Evolutionary conservation across 2,113 vertebrate species (phyloP).

Genomic region (Neolamprologus fasciatus): DNA sequence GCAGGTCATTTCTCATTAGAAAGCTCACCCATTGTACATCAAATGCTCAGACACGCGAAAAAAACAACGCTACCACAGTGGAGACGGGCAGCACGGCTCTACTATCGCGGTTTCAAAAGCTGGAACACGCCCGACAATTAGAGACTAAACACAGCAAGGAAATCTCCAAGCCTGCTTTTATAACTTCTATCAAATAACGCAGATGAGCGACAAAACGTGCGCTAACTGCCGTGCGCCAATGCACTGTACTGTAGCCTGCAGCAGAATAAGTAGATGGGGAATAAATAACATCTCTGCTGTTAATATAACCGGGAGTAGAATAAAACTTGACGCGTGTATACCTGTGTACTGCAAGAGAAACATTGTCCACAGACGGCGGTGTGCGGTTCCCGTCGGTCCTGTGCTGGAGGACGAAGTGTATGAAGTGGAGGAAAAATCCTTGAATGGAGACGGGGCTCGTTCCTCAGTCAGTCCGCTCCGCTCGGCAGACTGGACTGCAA

Average conservation of each 20-base stretch:
- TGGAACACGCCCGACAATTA: conserved; percentile 28
- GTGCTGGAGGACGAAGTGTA: conserved; percentile 23
- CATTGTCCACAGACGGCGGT: conserved; percentile 65
- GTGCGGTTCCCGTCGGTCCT: conserved; percentile 22
- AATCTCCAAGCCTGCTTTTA: neutral
- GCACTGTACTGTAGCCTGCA: neutral
- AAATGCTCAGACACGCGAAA: neutral
- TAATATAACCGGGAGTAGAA: neutral
- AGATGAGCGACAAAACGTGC: neutral
- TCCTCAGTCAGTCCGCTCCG: conserved; percentile 45
- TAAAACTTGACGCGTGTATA: conserved; percentile 41
- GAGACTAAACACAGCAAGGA: neutral
- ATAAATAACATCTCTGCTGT: neutral
- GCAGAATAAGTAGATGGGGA: neutral
- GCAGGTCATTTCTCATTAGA: neutral
- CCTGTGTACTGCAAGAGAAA: conserved; percentile 80
- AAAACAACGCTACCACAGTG: neutral
- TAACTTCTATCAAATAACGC: neutral
- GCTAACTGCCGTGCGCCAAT: neutral
- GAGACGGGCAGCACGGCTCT: neutral
- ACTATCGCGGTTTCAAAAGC: conserved; percentile 27
- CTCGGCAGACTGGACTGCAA: conserved; percentile 66
- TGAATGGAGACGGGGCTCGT: conserved; percentile 35
- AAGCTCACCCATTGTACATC: neutral
- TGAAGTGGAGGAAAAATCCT: conserved; percentile 32